Evolutionary conservation across 2,797 vertebrate species (phyloP).

Genomic region (Mallotus villosus): DNA sequence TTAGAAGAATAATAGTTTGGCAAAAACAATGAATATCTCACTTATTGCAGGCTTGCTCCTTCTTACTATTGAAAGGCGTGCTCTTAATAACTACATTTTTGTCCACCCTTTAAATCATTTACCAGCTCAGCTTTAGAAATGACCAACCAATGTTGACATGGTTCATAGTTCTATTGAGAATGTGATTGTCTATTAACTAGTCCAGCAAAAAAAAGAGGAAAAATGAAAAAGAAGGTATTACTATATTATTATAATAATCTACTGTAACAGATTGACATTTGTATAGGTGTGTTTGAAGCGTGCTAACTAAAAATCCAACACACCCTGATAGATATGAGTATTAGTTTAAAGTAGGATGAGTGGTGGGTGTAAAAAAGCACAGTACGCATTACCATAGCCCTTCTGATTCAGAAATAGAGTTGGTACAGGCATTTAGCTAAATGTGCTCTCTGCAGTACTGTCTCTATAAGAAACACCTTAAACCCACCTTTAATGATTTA

Average conservation of each 20-base stretch:
- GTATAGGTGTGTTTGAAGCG: background rate
- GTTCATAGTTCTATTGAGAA: slow-evolving; percentile 67
- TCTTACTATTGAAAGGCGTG: background rate
- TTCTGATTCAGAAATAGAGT: background rate
- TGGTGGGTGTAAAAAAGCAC: background rate
- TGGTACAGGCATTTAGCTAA: background rate
- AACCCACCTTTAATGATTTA: no score
- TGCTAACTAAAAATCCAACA: background rate
- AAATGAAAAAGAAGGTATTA: background rate
- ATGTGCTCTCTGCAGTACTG: no score
- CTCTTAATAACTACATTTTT: slow-evolving; percentile 58
- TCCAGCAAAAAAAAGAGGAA: slow-evolving; percentile 35
- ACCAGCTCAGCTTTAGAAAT: slow-evolving; percentile 66
- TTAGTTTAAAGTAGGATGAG: background rate
- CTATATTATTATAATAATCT: slow-evolving; percentile 13
- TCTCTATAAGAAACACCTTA: no score
- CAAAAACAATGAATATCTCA: background rate
- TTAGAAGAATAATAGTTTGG: background rate
- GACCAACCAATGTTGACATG: slow-evolving; percentile 57
- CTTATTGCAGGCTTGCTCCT: background rate
- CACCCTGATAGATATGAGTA: background rate
- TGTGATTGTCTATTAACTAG: slow-evolving; percentile 70
- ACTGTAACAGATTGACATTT: background rate
- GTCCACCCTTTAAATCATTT: slow-evolving; percentile 68
- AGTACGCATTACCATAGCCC: background rate